These are phyloP conservation scores for Hydrotaea cyrtoneurina DNA, from an alignment of 2,888 invertebrate genomes.

Conservation along the genomic window DNA sequence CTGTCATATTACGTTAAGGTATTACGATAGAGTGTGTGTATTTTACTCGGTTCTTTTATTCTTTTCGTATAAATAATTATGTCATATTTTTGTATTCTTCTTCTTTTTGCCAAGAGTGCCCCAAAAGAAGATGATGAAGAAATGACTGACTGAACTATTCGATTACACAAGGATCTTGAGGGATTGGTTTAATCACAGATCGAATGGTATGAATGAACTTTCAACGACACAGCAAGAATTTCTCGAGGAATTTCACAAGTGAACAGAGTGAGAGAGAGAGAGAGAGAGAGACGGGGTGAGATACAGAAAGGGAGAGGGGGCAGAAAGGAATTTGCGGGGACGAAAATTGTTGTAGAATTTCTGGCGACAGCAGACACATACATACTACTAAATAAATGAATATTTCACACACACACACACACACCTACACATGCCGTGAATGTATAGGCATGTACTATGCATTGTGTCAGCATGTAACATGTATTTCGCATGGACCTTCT, in stretches of 20 bases:
- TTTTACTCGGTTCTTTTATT: not conserved
- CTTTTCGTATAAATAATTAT: slow-evolving; percentile 61
- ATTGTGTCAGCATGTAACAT: not conserved
- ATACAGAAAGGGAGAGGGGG: too few species aligned
- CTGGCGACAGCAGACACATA: slow-evolving; percentile 17
- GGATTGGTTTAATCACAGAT: not conserved
- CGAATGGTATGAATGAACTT: slow-evolving; percentile 20
- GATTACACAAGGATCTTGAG: not conserved
- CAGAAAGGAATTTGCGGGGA: slow-evolving; percentile 8
- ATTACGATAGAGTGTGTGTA: not conserved
- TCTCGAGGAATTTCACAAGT: not conserved
- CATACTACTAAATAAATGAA: not conserved
- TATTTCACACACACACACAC: not conserved
- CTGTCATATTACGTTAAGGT: not conserved
- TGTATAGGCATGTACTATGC: not conserved
- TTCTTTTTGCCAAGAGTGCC: slow-evolving; percentile 42
- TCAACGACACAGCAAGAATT: too few species aligned
- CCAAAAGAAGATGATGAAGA: slow-evolving; percentile 32
- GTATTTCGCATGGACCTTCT: not conserved
- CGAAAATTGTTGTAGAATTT: slow-evolving; percentile 17
- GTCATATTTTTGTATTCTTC: slow-evolving; percentile 62
- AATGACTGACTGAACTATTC: slow-evolving; percentile 56
- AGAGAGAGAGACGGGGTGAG: too few species aligned
- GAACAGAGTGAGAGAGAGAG: too few species aligned
- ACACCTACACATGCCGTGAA: not conserved